These are phyloP conservation scores for Spisula solida DNA, from an alignment of 2,888 invertebrate genomes.

Conservation along the genomic window DNA sequence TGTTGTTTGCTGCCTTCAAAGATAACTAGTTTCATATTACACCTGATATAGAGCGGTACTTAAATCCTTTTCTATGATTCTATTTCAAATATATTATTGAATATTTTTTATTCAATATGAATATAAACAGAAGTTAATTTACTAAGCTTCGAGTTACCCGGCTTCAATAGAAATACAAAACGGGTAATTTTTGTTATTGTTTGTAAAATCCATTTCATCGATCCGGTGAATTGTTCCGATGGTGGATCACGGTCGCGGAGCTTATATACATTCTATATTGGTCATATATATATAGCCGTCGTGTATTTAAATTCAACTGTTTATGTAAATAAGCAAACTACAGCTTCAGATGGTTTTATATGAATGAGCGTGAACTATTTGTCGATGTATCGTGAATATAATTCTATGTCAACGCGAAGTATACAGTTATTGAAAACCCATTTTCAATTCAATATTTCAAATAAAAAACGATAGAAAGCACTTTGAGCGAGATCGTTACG, in stretches of 20 bases:
- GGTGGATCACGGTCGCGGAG: not conserved
- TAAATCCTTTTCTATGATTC: too few relatives aligned
- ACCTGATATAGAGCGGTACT: too few relatives aligned
- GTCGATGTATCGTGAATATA: not conserved
- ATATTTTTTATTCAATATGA: not conserved
- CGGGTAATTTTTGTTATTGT: not conserved
- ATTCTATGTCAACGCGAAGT: not conserved
- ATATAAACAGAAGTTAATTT: not conserved
- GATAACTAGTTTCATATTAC: too few relatives aligned
- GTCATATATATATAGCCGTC: not conserved
- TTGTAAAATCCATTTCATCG: not conserved
- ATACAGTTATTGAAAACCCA: not conserved
- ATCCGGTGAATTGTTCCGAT: not conserved
- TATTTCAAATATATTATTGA: not conserved
- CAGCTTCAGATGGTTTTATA: not conserved
- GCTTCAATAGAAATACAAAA: not conserved
- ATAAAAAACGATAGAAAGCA: not conserved
- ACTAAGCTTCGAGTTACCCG: not conserved
- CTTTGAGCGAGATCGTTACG: not conserved
- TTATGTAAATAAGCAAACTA: conserved; percentile 12
- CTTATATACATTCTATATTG: not conserved
- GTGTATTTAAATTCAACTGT: conserved; percentile 7
- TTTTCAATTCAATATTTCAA: not conserved
- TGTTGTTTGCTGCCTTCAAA: too few relatives aligned
- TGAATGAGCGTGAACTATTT: not conserved